Percentiles rank a stretch among this genome's conserved stretches.
phyloP scores from a whole-genome alignment of 2,797 vertebrate species.

The Gouania willdenowi region DNA sequence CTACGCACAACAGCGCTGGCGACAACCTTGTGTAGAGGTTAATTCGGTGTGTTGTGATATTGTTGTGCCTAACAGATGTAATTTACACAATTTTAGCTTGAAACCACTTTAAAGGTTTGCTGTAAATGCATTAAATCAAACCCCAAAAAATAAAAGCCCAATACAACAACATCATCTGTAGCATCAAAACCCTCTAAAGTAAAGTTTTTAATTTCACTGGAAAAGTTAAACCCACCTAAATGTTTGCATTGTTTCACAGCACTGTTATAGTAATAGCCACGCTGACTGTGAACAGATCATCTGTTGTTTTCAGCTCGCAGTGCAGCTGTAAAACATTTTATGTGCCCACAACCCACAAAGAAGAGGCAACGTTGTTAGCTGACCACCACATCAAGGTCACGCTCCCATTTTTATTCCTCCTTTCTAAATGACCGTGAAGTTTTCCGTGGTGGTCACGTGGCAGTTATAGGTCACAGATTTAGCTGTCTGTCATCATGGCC shows the following conservation, averaged over 20 bases:
- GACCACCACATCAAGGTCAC: conserved; percentile 60
- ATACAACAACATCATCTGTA: conserved; percentile 9
- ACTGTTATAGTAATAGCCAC: conserved; percentile 32
- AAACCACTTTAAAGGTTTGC: conserved; percentile 17
- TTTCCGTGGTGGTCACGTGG: conserved; percentile 41
- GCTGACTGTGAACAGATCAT: conserved; percentile 34
- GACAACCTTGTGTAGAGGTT: no score
- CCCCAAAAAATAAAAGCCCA: conserved; percentile 15
- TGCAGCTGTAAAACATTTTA: conserved; percentile 52
- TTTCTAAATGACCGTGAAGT: conserved; percentile 15
- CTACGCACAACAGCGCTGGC: no score
- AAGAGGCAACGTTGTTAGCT: conserved; percentile 31
- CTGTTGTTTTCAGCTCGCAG: conserved; percentile 41
- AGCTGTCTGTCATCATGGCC: conserved; percentile 33
- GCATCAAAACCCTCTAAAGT: conserved; percentile 1
- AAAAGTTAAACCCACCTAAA: conserved; percentile 34
- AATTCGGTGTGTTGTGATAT: no score
- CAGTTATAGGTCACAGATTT: conserved; percentile 22
- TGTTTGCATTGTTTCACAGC: conserved; percentile 29
- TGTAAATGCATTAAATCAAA: conserved; percentile 19
- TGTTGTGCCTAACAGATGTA: no score
- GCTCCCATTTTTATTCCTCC: conserved; percentile 4
- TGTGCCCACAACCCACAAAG: conserved; percentile 32
- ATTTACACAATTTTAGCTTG: conserved; percentile 2
- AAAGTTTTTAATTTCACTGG: conserved; percentile 19